These are phyloP conservation scores for Sphaerophoria rueppellii DNA, from an alignment of 2,888 invertebrate species.

Conservation along the genomic window DNA sequence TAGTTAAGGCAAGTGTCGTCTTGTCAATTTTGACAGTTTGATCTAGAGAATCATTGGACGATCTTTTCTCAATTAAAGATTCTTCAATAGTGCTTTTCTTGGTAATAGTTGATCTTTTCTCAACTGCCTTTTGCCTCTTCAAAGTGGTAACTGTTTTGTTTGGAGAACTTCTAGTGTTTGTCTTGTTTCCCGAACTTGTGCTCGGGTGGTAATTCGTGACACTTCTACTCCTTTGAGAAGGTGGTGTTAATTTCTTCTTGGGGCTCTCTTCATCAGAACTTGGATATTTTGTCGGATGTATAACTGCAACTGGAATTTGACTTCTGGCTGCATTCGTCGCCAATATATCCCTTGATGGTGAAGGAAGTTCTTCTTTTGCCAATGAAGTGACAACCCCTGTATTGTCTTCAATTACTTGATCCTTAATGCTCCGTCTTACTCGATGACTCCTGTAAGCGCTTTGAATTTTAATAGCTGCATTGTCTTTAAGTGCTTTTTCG, in stretches of 20 bases:
- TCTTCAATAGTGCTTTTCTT: not conserved
- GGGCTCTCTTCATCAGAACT: not conserved
- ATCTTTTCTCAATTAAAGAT: not conserved
- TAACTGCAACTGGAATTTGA: conserved; percentile 20
- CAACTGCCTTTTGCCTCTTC: not conserved
- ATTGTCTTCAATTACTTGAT: not conserved
- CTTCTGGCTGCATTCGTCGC: not conserved
- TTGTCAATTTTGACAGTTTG: conserved; percentile 7
- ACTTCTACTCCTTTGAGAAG: not conserved
- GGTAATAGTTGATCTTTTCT: not conserved
- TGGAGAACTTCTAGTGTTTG: conserved; percentile 9
- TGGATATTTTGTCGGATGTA: conserved; percentile 34
- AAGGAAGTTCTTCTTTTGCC: not conserved
- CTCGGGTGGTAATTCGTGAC: not conserved
- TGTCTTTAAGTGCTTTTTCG: not conserved
- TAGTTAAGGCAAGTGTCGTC: not conserved
- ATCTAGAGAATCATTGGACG: not conserved
- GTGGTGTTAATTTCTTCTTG: too few species aligned
- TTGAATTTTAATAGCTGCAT: conserved; percentile 51
- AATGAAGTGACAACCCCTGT: not conserved
- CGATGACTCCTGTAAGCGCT: conserved; percentile 37
- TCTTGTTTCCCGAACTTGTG: not conserved
- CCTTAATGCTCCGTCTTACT: conserved; percentile 13
- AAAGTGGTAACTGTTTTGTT: not conserved
- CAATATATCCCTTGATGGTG: not conserved